Evolutionary conservation across 2,797 vertebrate species (phyloP).

Genomic region (Hafferia zeledoni): DNA sequence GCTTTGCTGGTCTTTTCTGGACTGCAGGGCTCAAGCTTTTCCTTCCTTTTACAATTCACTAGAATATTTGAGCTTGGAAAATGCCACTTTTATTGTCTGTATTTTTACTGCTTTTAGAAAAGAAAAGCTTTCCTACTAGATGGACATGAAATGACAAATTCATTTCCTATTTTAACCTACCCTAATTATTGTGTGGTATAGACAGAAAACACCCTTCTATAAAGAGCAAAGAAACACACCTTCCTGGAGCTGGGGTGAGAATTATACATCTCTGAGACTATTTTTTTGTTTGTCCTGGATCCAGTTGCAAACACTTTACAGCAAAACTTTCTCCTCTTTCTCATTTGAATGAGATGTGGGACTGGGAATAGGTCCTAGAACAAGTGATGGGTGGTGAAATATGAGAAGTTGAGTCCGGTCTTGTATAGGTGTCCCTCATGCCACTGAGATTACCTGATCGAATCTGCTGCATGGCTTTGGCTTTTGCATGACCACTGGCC

Average conservation of each 20-base stretch:
- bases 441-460: not conserved
- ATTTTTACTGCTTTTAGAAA: not conserved
- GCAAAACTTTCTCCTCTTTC: not conserved
- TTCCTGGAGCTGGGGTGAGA: not conserved
- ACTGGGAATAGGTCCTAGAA: not conserved
- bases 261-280: not conserved
- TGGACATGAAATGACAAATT: not conserved
- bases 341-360: not conserved
- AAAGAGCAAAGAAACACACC: not conserved
- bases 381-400: not conserved
- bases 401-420: not conserved
- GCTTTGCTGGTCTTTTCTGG: not conserved
- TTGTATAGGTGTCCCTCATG: not conserved
- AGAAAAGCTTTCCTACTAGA: not conserved
- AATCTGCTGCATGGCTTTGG: accelerated
- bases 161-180: not conserved
- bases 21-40: not conserved
- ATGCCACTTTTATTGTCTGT: not conserved
- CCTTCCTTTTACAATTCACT: not conserved
- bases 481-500: not conserved
- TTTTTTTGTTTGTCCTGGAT: not conserved
- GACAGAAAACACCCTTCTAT: not conserved
- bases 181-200: not conserved
- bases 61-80: not conserved
- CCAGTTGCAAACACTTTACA: not conserved